A percentile compares a stretch with the other conserved stretches of the same genome.
Conservation (phyloP, 2,888 invertebrate species). For the Villa cingulata region DNA sequence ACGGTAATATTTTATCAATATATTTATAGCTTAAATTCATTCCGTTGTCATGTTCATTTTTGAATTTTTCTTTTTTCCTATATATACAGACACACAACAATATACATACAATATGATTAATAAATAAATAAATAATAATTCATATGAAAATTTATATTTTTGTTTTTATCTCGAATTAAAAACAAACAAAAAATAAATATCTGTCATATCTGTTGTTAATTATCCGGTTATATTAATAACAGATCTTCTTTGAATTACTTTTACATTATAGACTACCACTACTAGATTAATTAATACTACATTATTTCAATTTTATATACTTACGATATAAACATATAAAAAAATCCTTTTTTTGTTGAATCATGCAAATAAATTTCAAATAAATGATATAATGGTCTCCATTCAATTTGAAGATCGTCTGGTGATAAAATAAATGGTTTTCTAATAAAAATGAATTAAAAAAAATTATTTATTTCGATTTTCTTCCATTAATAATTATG, state of each 20-base stretch:
- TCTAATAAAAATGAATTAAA: constrained; percentile 36
- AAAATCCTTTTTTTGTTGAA: constrained; percentile 14
- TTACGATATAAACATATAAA: constrained; percentile 16
- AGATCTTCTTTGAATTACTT: no score
- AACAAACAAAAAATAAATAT: not conserved
- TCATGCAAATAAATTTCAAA: constrained; percentile 15
- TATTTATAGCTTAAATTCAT: constrained; percentile 3
- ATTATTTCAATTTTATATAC: no score
- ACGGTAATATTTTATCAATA: constrained; percentile 8
- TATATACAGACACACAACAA: not conserved
- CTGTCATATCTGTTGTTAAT: no score
- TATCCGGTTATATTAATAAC: no score
- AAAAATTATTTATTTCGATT: no score
- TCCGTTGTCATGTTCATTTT: not conserved
- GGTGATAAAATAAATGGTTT: constrained; percentile 63
- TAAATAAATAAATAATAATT: no score
- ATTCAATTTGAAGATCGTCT: constrained; percentile 66
- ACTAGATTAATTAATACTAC: no score
- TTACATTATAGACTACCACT: no score
- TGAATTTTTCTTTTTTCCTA: not conserved
- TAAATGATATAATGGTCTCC: constrained; percentile 63
- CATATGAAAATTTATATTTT: not conserved
- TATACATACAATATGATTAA: no score
- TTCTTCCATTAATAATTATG: no score
- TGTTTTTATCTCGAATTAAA: no score